A percentile compares a stretch with the other conserved stretches of the same genome.
phyloP scores from a whole-genome alignment of 2,797 vertebrate species.

The Chrysocyon brachyurus region DNA sequence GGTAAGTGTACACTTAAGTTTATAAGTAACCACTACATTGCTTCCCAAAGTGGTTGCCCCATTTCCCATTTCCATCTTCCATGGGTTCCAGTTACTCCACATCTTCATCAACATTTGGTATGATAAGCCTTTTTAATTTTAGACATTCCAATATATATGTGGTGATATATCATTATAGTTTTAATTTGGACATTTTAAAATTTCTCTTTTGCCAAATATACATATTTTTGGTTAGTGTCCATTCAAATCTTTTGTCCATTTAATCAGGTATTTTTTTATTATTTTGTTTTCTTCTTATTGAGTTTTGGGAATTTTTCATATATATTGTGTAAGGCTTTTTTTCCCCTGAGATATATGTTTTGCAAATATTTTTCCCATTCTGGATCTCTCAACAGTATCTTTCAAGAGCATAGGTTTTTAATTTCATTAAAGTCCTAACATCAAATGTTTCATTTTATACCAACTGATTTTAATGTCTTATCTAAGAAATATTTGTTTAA shows the following conservation, averaged over 20 bases:
- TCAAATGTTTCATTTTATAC: background rate
- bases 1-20: background rate
- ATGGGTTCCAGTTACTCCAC: background rate
- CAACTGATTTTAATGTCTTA: background rate
- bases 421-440: background rate
- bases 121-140: background rate
- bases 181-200: background rate
- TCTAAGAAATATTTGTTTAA: constrained; percentile 20
- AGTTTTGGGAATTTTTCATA: background rate
- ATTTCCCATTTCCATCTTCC: background rate
- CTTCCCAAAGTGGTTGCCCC: background rate
- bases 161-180: background rate
- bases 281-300: background rate
- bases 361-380: background rate
- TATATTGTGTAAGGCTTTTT: background rate
- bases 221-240: background rate
- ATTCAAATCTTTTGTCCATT: background rate
- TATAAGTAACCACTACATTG: background rate
- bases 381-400: background rate
- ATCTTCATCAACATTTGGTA: background rate
- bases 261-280: background rate
- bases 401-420: background rate
- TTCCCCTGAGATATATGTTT: background rate
- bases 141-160: background rate
- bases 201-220: background rate